These are phyloP conservation scores for Seriola quinqueradiata DNA, from an alignment of 2,113 vertebrate species.

Conservation along the genomic window DNA sequence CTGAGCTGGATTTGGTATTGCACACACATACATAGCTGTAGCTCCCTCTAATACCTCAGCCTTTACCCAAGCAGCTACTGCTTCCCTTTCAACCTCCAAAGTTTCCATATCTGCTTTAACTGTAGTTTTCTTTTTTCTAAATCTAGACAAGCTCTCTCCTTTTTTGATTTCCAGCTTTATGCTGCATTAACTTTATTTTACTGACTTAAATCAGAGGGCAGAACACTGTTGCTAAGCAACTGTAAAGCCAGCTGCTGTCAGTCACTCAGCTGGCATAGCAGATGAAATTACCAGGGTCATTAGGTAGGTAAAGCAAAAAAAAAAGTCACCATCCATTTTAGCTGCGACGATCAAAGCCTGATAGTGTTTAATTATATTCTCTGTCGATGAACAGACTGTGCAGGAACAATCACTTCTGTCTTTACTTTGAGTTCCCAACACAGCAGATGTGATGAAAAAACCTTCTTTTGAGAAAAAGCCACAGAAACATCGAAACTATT, in stretches of 20 bases:
- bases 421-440: not conserved
- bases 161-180: too few species aligned
- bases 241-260: constrained; percentile 13
- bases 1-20: too few species aligned
- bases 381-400: constrained; percentile 8
- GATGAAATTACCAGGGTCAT: constrained; percentile 36
- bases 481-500: not conserved
- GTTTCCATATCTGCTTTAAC: too few species aligned
- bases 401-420: not conserved
- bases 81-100: too few species aligned
- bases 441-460: not conserved
- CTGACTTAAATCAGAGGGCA: too few species aligned
- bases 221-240: constrained; percentile 26
- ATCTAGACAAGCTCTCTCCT: too few species aligned
- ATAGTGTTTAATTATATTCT: constrained; percentile 16
- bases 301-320: constrained; percentile 35
- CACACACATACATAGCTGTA: too few species aligned
- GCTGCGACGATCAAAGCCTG: not conserved
- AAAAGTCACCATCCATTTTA: constrained; percentile 10
- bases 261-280: constrained; percentile 6
- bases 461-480: not conserved
- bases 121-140: too few species aligned
- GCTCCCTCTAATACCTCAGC: too few species aligned
- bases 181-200: too few species aligned
- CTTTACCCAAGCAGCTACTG: too few species aligned